Base-by-base conservation (phyloP, 2,888 invertebrate species). In the Pammene fasciana region DNA sequence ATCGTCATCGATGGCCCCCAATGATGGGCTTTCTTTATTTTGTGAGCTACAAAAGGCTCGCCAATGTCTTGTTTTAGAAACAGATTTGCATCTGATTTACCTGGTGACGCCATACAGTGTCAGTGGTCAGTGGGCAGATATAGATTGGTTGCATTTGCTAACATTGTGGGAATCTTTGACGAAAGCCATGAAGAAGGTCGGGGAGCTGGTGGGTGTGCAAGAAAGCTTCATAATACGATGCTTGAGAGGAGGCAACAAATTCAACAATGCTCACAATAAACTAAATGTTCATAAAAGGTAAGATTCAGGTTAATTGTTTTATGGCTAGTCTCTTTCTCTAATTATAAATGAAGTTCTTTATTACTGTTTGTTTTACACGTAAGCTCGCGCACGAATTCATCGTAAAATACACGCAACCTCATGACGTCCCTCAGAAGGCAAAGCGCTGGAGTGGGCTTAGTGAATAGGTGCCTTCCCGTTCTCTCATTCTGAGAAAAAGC, bases 11-110 rank as follows among this genome's bases (percentile, higher is more conserved):
- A 95, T 99, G 87, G 96, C 98, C n/a, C 99, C 99, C 0, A 96
- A 97, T 82, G 98, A 99, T 85, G 99, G 98, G 0, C 90, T 99
- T 9, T 94, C 96, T 16, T 94, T 99, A 52, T 97, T 99, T 82
- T 94, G 95, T 72, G 99, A 99, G 86, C 87, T 99, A 36, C 96
- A 97, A 85, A 96, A 96, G 85, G 98, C 99, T 0, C 94, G 98
- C 9, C 95, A 96, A 77, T 96, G 97, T 81, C 96, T 99, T 82
- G 98, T 98, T 0, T 89, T 99, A 11, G 98, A 99, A 83, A 97
- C 97, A 66, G 99, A 99, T 79, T 93, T 99, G 3, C 99, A 99
- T 88, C 94, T 99, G 50, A 95, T 99, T 59, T 99, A 99, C 87
- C 93, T 98, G 79, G 99, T 99, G 50, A 99, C 99, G 2, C 99